These are phyloP conservation scores for Phataginus tricuspis DNA, from an alignment of 2,797 vertebrate genomes.

Conservation along the genomic window DNA sequence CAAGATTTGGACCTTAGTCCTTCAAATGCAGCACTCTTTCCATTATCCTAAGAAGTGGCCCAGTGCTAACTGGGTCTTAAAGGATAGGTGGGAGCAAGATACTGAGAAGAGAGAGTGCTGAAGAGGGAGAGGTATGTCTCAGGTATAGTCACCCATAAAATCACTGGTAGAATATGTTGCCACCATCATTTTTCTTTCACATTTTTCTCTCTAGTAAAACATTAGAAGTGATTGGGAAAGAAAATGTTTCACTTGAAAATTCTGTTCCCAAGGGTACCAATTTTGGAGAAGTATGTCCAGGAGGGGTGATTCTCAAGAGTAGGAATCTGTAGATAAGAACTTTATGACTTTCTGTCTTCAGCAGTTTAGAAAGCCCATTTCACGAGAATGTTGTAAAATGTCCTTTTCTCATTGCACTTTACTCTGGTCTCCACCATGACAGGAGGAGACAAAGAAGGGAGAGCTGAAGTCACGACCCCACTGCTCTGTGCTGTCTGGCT, in stretches of 20 bases:
- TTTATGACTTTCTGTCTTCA: not conserved
- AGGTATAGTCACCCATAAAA: not conserved
- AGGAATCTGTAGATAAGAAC: not conserved
- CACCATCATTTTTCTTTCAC: not conserved
- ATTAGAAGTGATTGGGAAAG: not conserved
- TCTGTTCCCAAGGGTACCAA: not conserved
- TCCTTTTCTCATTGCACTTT: not conserved
- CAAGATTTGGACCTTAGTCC: not conserved
- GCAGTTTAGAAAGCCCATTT: not conserved
- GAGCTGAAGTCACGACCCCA: not conserved
- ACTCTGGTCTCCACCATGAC: conserved; percentile 21
- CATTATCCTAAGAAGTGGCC: not conserved
- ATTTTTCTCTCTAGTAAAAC: conserved; percentile 11
- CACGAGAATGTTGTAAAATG: not conserved
- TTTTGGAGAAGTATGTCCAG: not conserved
- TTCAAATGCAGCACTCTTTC: not conserved
- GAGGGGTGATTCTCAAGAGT: not conserved
- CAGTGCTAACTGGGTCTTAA: not conserved
- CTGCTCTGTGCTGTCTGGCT: not conserved
- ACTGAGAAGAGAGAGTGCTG: not conserved
- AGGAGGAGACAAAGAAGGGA: not conserved
- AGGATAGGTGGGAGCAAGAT: not conserved
- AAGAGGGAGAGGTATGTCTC: not conserved
- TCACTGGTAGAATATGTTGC: not conserved
- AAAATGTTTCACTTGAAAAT: not conserved